Evolutionary conservation across 2,797 vertebrate species (phyloP), one percentile per base, ranked within the genome.

Genomic region (Manis javanica): DNA sequence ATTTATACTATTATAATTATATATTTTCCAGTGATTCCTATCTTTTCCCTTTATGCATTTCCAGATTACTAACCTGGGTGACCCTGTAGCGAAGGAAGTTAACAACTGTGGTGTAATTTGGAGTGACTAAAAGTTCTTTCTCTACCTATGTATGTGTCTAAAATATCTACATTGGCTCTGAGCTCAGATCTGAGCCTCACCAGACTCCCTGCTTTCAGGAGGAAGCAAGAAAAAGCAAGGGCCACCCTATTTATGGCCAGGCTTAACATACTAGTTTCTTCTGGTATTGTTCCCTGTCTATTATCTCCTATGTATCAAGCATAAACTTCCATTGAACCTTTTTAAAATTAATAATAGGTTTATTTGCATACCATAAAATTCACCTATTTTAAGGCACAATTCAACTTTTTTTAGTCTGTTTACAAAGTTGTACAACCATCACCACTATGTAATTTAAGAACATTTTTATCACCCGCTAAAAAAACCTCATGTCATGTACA

Each of bases 41-140:
- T 87, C 42, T 93, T 87, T 90, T 75, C 37, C 55, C 9, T 57
- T 88, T 39, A n/a, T 19, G 13, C 19, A 77, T 26, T 92, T 94
- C n/a, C 19, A 83, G 23, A 7, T 94, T 72, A 59, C 78, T 85
- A 77, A 55, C 10, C 59, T 79, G 29, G 49, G 9, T 4, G 9
- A 37, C 24, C 7, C 16, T 64, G 29, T 5, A 61, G 31, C 42
- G 21, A 92, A 64, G 31, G 8, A 61, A 59, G 15, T 46, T 68
- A 39, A 46, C 57, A 87, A 7, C 14, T 2, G 39, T 53, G 42
- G 69, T 61, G 26, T n/a, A 29, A 75, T 24, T 72, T 94, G 53
- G 24, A 37, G 26, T 66, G 77, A 75, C 37, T 59, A 42, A 71
- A 90, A 74, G 42, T 8, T 15, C 31, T 61, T 90, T 84, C 18